Base-by-base conservation (phyloP, 2,888 invertebrate species). In the Zele albiditarsus region DNA sequence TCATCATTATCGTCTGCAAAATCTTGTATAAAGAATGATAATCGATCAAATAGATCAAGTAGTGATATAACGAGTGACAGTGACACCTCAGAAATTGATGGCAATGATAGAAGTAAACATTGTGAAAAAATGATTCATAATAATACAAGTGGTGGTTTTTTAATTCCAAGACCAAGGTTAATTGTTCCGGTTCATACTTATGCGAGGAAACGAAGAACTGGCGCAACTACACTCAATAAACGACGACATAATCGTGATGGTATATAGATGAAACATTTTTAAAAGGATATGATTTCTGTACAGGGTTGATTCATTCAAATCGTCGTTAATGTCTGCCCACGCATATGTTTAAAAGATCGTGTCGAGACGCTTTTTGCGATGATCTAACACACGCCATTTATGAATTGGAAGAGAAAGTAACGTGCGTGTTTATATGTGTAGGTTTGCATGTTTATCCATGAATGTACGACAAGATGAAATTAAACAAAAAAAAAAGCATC, bases 121-220 rank as follows among this genome's bases (percentile, higher is more conserved):
- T 79, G 28, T 71, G 75, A 58, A 67, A 74, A 78, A 77, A 71
- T 75, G 53, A 67, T 76, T 33, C 63, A 42, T 58, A 76, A 80
- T 63, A 85, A 82, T 78, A 82, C 82, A 70, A 75, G 75, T 57
- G 33, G 74, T 57, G 85, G 88, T 84, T 96, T 96, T 89, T 92
- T 93, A 79, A 96, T 96, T 88, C 96, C 96, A 4, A 91, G 96
- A 83, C 96, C 96, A 42, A 94, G 96, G 85, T 91, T 96, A 82
- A 95, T 96, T 86, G 96, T 96, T 80, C 96, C 96, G 72, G 95
- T 96, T 78, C 96, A 96, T 90, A 96, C 96, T 31, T 96, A 96
- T 86, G 96, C 95, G 73, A 92, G 93, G 78, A 91, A 95, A 80
- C 91, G 96, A 78, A 91, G 95, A 81, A 96, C 96, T 57, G 96